A percentile compares a stretch with the other conserved stretches of the same genome.
phyloP scores from a whole-genome alignment of 2,888 invertebrate genomes.

The Marasmarcha lunaedactyla region DNA sequence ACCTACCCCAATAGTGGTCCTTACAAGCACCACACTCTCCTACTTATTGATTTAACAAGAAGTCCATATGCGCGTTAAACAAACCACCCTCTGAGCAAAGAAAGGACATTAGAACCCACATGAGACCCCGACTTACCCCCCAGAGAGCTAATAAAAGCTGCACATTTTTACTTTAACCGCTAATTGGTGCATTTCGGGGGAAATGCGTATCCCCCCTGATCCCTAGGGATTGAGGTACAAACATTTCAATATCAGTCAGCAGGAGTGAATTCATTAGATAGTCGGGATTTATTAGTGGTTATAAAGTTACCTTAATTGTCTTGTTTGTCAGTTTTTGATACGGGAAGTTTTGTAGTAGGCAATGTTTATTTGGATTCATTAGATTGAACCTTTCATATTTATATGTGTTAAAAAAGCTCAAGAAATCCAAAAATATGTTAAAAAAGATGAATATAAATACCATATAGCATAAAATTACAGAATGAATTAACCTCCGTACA shows the following conservation, averaged over 20 bases:
- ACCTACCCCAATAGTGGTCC: too few relatives aligned
- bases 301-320: conserved; percentile 16
- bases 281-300: background rate
- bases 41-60: conserved; percentile 49
- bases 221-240: conserved; percentile 37
- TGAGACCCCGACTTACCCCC: conserved; percentile 41
- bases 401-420: too few relatives aligned
- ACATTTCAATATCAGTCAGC: conserved; percentile 56
- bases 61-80: conserved; percentile 53
- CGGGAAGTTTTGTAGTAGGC: too few relatives aligned
- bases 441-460: too few relatives aligned
- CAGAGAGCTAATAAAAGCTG: conserved; percentile 48
- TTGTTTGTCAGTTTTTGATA: conserved; percentile 5
- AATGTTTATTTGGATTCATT: background rate
- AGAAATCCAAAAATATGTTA: too few relatives aligned
- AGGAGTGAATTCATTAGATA: conserved; percentile 25
- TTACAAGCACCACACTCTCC: background rate
- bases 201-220: conserved; percentile 36
- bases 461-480: too few relatives aligned
- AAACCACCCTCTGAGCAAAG: conserved; percentile 57
- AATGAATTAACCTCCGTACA: too few relatives aligned
- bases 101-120: conserved; percentile 58
- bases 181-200: conserved; percentile 64
- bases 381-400: too few relatives aligned
- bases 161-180: conserved; percentile 62